These are phyloP conservation scores for Pontoporia blainvillei DNA, from an alignment of 2,113 vertebrate genomes.

Conservation along the genomic window DNA sequence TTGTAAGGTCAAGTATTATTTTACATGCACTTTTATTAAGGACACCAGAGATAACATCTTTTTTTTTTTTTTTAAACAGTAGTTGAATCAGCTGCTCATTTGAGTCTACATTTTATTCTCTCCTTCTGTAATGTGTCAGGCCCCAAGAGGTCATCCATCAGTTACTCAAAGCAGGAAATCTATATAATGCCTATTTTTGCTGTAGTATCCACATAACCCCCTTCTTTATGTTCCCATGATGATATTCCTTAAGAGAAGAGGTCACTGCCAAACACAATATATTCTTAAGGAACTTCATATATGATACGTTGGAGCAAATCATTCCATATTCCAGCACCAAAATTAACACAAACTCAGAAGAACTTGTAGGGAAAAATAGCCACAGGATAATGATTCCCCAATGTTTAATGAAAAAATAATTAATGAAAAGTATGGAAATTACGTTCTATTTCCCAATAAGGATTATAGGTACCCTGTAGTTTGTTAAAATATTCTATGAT, in stretches of 20 bases:
- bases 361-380: background rate
- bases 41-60: background rate
- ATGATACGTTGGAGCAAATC: background rate
- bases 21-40: slow-evolving; percentile 15
- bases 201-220: background rate
- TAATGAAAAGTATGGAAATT: background rate
- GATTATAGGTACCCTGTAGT: background rate
- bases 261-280: background rate
- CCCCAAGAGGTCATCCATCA: background rate
- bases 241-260: background rate
- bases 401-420: slow-evolving; percentile 17
- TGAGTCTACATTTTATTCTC: slow-evolving; percentile 26
- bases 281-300: background rate
- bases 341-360: background rate
- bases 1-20: background rate
- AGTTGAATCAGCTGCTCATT: background rate
- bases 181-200: background rate
- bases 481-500: background rate
- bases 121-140: background rate
- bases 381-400: background rate
- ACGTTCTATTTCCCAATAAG: background rate
- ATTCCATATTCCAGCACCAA: background rate
- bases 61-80: background rate
- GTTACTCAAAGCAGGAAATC: background rate
- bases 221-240: background rate